Percentiles rank a stretch among this genome's conserved stretches.
Evolutionary conservation across 1,140 invertebrate species (phyloP).

Genomic region (Mylabris phalerata): DNA sequence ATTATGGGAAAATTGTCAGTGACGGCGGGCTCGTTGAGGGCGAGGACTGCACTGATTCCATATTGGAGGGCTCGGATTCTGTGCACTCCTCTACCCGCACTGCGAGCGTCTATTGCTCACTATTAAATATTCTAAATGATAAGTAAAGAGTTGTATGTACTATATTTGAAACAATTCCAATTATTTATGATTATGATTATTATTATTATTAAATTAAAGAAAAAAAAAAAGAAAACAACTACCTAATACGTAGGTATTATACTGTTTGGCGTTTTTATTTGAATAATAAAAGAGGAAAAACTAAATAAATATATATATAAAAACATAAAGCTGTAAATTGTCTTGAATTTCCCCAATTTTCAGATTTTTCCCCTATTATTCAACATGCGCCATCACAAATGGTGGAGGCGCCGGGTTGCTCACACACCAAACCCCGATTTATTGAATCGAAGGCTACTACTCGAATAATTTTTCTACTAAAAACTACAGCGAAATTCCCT

Average conservation of each 20-base stretch:
- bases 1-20: conserved; percentile 24
- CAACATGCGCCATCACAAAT: too few relatives aligned
- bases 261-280: conserved; percentile 44
- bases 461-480: too few relatives aligned
- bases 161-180: conserved; percentile 37
- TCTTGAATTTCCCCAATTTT: too few relatives aligned
- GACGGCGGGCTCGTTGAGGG: conserved; percentile 34
- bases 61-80: conserved; percentile 21
- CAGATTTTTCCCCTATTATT: too few relatives aligned
- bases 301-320: neutral
- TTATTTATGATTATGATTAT: conserved; percentile 30
- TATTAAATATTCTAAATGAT: conserved; percentile 44
- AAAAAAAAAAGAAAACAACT: conserved; percentile 15
- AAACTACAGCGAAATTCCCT: too few relatives aligned
- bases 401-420: too few relatives aligned
- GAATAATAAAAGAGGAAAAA: conserved; percentile 35
- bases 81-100: conserved; percentile 27
- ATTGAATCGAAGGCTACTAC: too few relatives aligned
- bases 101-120: conserved; percentile 43
- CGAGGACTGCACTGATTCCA: conserved; percentile 18
- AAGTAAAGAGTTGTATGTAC: conserved; percentile 39
- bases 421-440: too few relatives aligned
- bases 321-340: too few relatives aligned
- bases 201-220: too few relatives aligned
- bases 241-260: conserved; percentile 41